Conservation (phyloP, 64 coral and sea anemone genomes). For the Montipora efflorescens region DNA sequence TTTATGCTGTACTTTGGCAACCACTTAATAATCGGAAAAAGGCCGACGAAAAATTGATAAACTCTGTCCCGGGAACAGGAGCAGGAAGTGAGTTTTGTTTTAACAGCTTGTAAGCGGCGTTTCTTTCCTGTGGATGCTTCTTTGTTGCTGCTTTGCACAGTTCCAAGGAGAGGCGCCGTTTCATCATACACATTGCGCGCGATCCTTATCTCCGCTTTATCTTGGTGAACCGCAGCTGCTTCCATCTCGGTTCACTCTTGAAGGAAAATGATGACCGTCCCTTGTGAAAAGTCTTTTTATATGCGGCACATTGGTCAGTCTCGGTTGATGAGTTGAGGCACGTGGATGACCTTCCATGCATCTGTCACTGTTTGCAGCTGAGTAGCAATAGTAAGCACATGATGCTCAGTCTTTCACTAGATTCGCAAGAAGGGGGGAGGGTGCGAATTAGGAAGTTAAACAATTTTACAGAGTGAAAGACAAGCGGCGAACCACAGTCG, state of each 20-base stretch:
- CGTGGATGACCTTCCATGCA: not conserved
- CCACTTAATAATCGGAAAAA: slow-evolving; percentile 40
- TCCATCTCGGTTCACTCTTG: not conserved
- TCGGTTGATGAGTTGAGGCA: not conserved
- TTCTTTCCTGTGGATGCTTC: not conserved
- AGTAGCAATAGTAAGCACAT: too few relatives aligned
- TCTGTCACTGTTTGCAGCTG: too few relatives aligned
- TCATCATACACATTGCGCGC: slow-evolving; percentile 8
- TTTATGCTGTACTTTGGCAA: slow-evolving; percentile 15
- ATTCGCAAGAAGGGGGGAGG: too few relatives aligned
- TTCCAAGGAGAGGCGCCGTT: not conserved
- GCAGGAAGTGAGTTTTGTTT: not conserved
- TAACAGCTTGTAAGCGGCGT: not conserved
- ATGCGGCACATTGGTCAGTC: not conserved
- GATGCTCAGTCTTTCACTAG: too few relatives aligned
- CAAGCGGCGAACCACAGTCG: too few relatives aligned
- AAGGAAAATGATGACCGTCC: not conserved
- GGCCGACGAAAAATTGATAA: not conserved
- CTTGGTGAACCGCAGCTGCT: not conserved
- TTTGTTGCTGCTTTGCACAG: not conserved
- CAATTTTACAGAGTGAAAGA: too few relatives aligned
- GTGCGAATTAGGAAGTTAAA: too few relatives aligned
- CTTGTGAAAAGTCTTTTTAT: not conserved
- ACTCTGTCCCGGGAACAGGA: not conserved
- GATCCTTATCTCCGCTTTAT: slow-evolving; percentile 9